Evolutionary conservation across 1,140 invertebrate species (phyloP), one percentile per base, ranked within the genome.

Genomic region (Lordiphosa collinella): DNA sequence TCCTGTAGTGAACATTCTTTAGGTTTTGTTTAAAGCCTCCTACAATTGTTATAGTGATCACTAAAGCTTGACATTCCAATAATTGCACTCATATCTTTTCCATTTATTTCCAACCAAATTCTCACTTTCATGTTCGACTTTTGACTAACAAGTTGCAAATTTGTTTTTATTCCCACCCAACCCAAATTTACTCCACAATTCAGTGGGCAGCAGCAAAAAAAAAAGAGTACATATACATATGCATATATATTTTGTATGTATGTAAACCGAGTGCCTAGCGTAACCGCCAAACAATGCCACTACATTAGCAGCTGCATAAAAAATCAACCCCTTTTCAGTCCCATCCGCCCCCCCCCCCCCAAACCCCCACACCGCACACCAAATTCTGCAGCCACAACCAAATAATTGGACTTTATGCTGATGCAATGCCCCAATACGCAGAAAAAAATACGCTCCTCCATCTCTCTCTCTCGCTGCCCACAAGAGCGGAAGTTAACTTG

Each of bases 401-500:
- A 68, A 80, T 78, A 80, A 75, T 82, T 82, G 76, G 65, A 78
- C 52, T 72, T 71, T 72, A 61, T 62, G 73, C 66, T 46, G 55
- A 50, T 73, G 74, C 74, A 73, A 51, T 61, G 46, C 22, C 29
- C 35, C 2, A 36, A 57, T 68, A 68, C 37, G 46, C 56, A 46
- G 60, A 54, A 74, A 49, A 43, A 46, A 64, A 41, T 32, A 51
- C 32, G 11, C 14, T 10, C 4, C 10, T 9, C 34, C 43, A 35
- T 49, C 44, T 49, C 43, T 22, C 25, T 22, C 34, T 32, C 36
- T 4, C 8, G 18, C 65, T 68, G 64, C 51, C 76, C 78, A 61
- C 71, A 82, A 82, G 51, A 82, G 78, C 76, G 76, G 76, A 82
- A 84, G 76, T 82, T 82, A 82, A 82, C 78, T 82, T 82, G 78